Percentiles rank a stretch among this genome's conserved stretches.
These are phyloP conservation scores for Phocoena phocoena DNA, from an alignment of 2,113 vertebrate species.

Conservation along the genomic window DNA sequence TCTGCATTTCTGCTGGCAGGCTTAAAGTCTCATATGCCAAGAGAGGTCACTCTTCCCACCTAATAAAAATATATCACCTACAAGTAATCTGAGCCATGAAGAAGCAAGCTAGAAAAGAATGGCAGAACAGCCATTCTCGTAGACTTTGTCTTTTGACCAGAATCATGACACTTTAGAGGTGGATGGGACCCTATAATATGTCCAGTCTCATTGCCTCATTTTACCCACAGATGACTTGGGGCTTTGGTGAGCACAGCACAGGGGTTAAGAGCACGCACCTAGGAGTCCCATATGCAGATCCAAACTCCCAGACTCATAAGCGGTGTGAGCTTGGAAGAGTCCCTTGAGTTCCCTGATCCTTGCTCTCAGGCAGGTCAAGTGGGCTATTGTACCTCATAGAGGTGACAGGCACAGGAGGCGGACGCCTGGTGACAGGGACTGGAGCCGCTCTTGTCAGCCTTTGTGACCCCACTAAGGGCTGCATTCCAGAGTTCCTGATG, in stretches of 20 bases:
- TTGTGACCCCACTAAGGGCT: background rate
- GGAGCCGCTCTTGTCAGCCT: background rate
- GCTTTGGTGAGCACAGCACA: background rate
- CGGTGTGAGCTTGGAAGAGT: background rate
- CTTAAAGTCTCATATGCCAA: background rate
- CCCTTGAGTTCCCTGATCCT: background rate
- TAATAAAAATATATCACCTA: background rate
- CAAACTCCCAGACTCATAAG: background rate
- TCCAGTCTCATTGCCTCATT: background rate
- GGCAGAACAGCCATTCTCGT: background rate
- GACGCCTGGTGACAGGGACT: background rate
- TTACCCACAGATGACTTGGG: background rate
- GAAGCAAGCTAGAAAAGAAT: background rate
- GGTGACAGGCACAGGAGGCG: background rate
- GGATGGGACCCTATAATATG: background rate
- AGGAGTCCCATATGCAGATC: background rate
- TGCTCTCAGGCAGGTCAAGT: background rate
- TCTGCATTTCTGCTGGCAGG: background rate
- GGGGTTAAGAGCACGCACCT: background rate
- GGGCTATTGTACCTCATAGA: background rate
- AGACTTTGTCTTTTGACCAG: background rate
- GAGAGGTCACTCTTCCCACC: background rate
- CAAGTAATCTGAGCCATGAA: background rate
- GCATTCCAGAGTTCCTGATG: background rate
- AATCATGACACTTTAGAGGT: background rate